A percentile compares a stretch with the other conserved stretches of the same genome.
Conservation (phyloP, 2,797 vertebrate genomes). For the Pygocentrus nattereri region DNA sequence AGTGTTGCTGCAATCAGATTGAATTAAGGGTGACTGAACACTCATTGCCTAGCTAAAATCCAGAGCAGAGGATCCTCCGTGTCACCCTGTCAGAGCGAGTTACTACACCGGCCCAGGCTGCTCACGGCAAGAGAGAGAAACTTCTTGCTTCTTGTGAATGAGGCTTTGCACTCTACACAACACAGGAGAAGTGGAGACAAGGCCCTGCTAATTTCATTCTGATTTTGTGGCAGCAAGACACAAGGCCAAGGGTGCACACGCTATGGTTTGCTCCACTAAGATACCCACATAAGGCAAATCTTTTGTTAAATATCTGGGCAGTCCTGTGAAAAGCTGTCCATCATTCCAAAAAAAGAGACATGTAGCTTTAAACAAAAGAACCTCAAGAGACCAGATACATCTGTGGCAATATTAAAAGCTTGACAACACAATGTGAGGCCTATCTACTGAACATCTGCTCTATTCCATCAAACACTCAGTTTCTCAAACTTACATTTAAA, state of each 20-base stretch:
- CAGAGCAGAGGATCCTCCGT: constrained; percentile 23
- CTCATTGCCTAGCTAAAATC: constrained; percentile 31
- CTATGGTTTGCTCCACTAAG: constrained; percentile 12
- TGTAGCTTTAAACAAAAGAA: background rate
- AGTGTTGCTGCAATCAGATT: constrained; percentile 26
- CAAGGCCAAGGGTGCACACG: constrained; percentile 28
- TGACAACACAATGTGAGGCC: constrained; percentile 9
- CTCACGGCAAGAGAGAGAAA: constrained; percentile 1
- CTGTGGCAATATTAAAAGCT: constrained; percentile 29
- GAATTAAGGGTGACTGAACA: constrained; percentile 33
- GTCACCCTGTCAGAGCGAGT: constrained; percentile 29
- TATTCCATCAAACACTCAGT: background rate
- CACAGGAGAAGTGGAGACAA: background rate
- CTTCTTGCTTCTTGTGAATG: constrained; percentile 33
- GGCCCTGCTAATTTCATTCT: constrained; percentile 36
- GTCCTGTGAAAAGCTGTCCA: constrained; percentile 29
- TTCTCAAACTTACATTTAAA: background rate
- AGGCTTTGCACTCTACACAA: constrained; percentile 5
- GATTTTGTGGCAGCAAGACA: background rate
- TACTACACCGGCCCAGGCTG: constrained; percentile 27
- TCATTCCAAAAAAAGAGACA: constrained; percentile 23
- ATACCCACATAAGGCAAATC: constrained; percentile 7
- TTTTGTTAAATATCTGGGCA: constrained; percentile 28
- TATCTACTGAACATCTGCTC: background rate
- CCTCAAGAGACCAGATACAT: constrained; percentile 21